Base-by-base conservation (phyloP, 1,140 invertebrate species). In the Apis florea region DNA sequence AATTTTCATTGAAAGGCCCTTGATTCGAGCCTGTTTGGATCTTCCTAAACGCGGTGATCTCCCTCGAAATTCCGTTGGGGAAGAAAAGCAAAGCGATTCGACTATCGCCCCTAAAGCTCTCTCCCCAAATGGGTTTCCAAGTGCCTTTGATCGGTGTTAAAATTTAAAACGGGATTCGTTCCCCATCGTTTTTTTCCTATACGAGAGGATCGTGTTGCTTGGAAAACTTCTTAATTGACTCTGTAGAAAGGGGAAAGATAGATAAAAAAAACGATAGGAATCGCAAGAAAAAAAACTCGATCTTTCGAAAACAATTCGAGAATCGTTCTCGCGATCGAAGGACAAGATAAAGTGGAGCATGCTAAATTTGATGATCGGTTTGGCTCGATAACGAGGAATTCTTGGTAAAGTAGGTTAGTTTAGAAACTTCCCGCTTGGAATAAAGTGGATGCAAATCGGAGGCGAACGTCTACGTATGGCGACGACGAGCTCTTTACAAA, bases 291-390 rank as follows among this genome's bases (percentile, higher is more conserved):
- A 58, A 58, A 58, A 58, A 31, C 31, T 31, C 31, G 31, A 40
- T 40, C 31, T 40, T n/a, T 58, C n/a, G 21, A 58, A 11, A 58
- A 21, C 10, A 58, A 58, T 58, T 1, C 9, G 56, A 11, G 11
- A 4, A 58, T 58, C 21, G 53, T 24, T 68, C 47, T 21, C 40
- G n/a, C 58, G 53, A 49, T 49, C n/a, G 51, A 40, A 69, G 53
- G 17, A 17, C 40, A 6, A 31, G 13, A 49, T 24, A 61, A 79
- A 79, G 77, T 71, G 49, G 26, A 63, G 12, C 77, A 63, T 72
- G 77, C 26, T 72, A 79, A 79, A 72, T 79, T 79, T 69, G 40
- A 79, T 72, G 58, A 53, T 79, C 49, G 58, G 0, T 72, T 72
- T 51, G 67, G 54, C 56, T 59, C 67, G 61, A 79, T 79, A 79